Evolutionary conservation across 2,113 vertebrate species (phyloP), one percentile per base, ranked within the genome.

Genomic region (Ctenomys sociabilis): DNA sequence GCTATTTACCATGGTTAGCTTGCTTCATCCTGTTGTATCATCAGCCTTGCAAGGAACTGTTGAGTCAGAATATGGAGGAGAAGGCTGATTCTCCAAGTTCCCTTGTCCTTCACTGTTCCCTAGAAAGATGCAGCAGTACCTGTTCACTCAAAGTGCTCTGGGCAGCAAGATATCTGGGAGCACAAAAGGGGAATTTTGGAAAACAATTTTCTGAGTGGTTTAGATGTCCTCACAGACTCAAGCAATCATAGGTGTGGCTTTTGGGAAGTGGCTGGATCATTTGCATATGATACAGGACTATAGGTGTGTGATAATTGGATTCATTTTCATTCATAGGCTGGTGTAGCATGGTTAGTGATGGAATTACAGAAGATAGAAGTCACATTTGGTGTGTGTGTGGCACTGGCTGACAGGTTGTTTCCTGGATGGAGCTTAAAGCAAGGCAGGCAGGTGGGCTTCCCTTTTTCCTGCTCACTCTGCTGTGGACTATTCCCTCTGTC

Each of bases 211-310:
- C 9, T 40, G 70, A 40, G 40, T 73, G 70, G 70, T 7, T 73
- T 73, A 24, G 37, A 73, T 40, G 37, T 26, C n/a, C 70, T 37
- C 21, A 12, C 24, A 24, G n/a, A 9, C 6, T 73, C 21, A 24
- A 40, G n/a, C 7, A 22, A 1, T 24, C 0, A 10, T 40, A 24
- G 21, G n/a, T 12, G 4, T 3, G 19, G 17, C 21, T 26, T 73
- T 73, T 3, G 37, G 70, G 22, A 12, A n/a, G 3, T 24, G 37
- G 21, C 19, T 40, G 70, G 8, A 40, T 37, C 16, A 40, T 37
- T n/a, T 22, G n/a, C 40, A 16, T 70, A 7, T n/a, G 19, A 72
- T 37, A 40, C 64, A 16, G 13, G 64, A 13, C 37, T 72, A 11
- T 40, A 22, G n/a, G n/a, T 40, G n/a, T 73, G 70, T 73, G 70